These are phyloP conservation scores for Pituophis catenifer DNA, from an alignment of 2,113 vertebrate genomes.

Conservation along the genomic window DNA sequence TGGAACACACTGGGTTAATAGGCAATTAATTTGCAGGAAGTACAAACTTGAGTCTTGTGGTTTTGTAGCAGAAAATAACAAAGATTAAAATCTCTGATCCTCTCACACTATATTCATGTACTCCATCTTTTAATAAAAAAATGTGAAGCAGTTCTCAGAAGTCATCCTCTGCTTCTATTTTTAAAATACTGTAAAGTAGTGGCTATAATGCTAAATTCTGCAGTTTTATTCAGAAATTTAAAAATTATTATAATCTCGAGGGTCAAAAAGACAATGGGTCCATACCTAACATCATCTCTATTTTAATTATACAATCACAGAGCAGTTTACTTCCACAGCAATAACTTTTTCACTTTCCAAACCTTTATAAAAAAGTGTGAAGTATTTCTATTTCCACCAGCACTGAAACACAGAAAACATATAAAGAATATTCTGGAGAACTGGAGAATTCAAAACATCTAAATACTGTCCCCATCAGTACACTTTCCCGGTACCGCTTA, in stretches of 20 bases:
- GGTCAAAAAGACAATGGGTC: not conserved
- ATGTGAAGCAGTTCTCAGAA: constrained; percentile 16
- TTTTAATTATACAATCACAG: not conserved
- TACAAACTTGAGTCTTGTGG: not conserved
- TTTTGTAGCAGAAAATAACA: not conserved
- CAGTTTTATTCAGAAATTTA: not conserved
- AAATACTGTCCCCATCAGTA: not conserved
- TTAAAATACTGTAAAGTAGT: constrained; percentile 9
- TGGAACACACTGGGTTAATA: fast-evolving
- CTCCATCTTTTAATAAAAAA: not conserved
- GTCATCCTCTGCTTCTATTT: constrained; percentile 9
- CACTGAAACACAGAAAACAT: not conserved
- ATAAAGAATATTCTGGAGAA: not conserved
- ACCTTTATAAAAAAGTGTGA: not conserved
- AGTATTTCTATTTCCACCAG: not conserved
- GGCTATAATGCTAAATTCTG: not conserved
- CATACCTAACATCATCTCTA: not conserved
- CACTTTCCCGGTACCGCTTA: not conserved
- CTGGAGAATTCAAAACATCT: not conserved
- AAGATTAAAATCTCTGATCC: not conserved
- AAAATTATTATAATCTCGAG: not conserved
- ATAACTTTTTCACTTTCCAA: not conserved
- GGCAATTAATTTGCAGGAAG: not conserved
- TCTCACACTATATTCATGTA: not conserved
- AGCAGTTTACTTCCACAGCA: not conserved